These are phyloP conservation scores for Dendrocopos noguchii DNA, from an alignment of 2,113 vertebrate genomes.

Conservation along the genomic window DNA sequence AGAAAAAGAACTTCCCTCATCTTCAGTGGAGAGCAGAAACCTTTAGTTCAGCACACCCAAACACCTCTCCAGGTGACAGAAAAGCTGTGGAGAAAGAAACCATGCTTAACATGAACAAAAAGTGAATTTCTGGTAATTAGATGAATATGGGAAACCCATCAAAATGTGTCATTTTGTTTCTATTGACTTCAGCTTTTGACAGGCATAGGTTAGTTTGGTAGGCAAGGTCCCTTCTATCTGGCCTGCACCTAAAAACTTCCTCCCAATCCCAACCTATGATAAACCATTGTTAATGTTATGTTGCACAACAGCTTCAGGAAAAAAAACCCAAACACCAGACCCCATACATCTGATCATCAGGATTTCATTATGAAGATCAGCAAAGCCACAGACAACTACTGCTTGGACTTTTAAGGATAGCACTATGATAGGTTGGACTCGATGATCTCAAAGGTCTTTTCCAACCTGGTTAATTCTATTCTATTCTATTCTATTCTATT, in stretches of 20 bases:
- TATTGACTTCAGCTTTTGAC: not conserved
- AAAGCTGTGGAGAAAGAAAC: not conserved
- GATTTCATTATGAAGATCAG: not conserved
- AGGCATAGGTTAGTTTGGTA: not conserved
- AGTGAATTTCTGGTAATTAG: not conserved
- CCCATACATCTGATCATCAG: not conserved
- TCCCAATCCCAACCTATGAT: not conserved
- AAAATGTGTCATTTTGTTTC: not conserved
- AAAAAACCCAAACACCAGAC: not conserved
- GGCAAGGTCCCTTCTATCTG: not conserved
- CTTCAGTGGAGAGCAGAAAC: not conserved
- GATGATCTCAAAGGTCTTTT: too few species aligned
- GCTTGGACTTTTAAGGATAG: too few species aligned
- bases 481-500: too few species aligned
- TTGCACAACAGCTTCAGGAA: not conserved
- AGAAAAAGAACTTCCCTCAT: not conserved
- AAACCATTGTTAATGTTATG: accelerated
- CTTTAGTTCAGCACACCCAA: not conserved
- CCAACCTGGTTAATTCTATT: too few species aligned
- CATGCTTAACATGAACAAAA: not conserved
- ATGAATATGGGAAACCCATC: not conserved
- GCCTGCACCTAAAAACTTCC: not conserved
- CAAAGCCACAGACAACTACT: not conserved
- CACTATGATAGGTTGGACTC: too few species aligned
- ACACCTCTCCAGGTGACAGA: not conserved